Base-by-base conservation (phyloP, 2,888 invertebrate genomes). In the Scrobipalpa atriplicella region DNA sequence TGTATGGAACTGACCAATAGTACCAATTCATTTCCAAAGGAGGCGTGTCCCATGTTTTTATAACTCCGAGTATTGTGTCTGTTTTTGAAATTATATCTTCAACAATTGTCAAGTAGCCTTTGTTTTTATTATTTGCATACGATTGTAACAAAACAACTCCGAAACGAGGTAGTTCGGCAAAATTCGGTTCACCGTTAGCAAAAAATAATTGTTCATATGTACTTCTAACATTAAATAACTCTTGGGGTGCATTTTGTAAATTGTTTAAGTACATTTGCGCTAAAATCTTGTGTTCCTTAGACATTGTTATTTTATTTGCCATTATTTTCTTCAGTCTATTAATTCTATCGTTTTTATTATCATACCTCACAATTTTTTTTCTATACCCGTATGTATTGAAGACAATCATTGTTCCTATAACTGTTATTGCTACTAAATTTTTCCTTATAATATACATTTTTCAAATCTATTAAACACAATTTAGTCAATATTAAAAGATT, bases 31-130 rank as follows among this genome's bases (percentile, higher is more conserved):
- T 19, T 18, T 8, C 16, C 52, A 18, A 52, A 19, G 52, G 52
- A 19, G 52, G 52, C 21, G 47, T 47, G n/a, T 52, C 52, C 18
- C 9, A 19, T 7, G 21, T 18, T 19, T 52, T 21, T 6, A 52
- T 19, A 16, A 18, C 9, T 52, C 18, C 18, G 18, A 52, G 11
- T 5, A 18, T 19, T 10, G 6, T 52, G 8, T 52, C 52, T 18
- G 16, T 19, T 52, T 21, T 52, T 19, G 8, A 18, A 52, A 52
- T 52, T 7, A 52, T 52, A 52, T 52, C 52, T 52, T 52, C 52
- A 19, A 52, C 52, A 1, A 52, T 52, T 9, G 18, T 52, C 21
- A 52, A 9, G 19, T 52, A 19, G 1, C 19, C 9, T 9, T 13
- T 18, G 10, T 52, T 18, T 7, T 7, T 52, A 52, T 52, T 19